A percentile compares a stretch with the other conserved stretches of the same genome.
These are phyloP conservation scores for Seladonia tumulorum DNA, from an alignment of 2,888 invertebrate genomes.

Conservation along the genomic window DNA sequence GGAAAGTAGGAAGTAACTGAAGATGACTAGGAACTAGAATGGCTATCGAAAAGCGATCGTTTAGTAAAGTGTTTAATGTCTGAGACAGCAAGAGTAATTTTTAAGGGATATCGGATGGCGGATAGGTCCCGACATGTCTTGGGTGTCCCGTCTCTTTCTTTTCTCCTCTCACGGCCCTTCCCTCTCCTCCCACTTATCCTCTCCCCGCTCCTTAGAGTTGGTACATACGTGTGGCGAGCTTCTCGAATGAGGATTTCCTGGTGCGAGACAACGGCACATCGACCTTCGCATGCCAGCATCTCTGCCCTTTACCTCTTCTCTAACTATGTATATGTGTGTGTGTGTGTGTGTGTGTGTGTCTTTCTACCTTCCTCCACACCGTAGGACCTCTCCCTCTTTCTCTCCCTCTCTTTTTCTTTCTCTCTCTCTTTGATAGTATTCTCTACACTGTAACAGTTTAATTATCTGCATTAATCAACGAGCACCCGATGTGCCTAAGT, in stretches of 20 bases:
- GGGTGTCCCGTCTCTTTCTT: neutral
- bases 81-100: neutral
- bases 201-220: neutral
- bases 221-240: slow-evolving; percentile 51
- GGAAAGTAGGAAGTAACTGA: too few relatives aligned
- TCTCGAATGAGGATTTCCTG: slow-evolving; percentile 74
- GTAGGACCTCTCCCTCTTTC: neutral
- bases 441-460: slow-evolving; percentile 7
- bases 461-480: neutral
- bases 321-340: neutral
- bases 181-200: neutral
- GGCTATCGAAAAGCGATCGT: neutral
- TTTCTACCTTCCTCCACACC: neutral
- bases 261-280: slow-evolving; percentile 76
- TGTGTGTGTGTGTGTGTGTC: too few relatives aligned
- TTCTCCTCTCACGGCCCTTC: neutral
- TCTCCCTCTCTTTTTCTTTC: neutral
- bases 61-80: neutral
- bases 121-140: neutral
- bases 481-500: neutral
- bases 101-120: neutral
- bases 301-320: slow-evolving; percentile 1
- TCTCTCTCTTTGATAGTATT: neutral
- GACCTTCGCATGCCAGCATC: slow-evolving; percentile 76
- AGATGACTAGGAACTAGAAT: too few relatives aligned